Percentiles rank a stretch among this genome's conserved stretches.
Evolutionary conservation across 2,113 vertebrate species (phyloP).

Genomic region (Myxocyprinus asiaticus): DNA sequence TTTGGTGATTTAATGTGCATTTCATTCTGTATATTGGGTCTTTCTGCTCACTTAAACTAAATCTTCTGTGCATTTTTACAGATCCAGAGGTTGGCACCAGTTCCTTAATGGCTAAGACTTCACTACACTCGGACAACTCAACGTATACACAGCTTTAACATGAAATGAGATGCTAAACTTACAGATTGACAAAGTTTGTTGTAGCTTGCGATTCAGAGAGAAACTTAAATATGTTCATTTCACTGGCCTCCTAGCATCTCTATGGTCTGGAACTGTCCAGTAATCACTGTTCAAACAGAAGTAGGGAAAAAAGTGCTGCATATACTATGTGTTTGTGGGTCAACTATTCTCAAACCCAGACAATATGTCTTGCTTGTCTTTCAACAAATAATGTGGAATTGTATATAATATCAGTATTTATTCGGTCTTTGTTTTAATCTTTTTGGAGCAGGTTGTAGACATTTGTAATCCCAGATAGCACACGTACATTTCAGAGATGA

Average conservation of each 20-base stretch:
- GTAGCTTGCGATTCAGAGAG: neutral
- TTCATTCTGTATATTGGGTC: neutral
- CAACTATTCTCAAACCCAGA: too few species aligned
- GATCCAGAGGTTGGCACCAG: slow-evolving; percentile 28
- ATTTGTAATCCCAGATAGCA: too few species aligned
- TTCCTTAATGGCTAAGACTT: slow-evolving; percentile 28
- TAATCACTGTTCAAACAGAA: too few species aligned
- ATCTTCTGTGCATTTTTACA: slow-evolving; percentile 25
- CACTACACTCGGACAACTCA: slow-evolving; percentile 26
- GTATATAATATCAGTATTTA: neutral
- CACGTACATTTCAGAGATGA: too few species aligned
- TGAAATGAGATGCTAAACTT: neutral
- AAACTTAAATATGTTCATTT: neutral
- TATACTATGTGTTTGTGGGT: too few species aligned
- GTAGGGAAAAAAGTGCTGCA: too few species aligned
- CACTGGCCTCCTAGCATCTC: neutral
- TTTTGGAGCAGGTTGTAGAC: neutral
- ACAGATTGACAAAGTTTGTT: neutral
- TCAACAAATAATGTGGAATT: neutral
- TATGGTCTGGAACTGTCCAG: neutral
- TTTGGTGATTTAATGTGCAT: neutral
- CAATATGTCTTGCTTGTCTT: neutral
- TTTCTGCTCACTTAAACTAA: neutral
- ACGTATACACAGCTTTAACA: slow-evolving; percentile 50
- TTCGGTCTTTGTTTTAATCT: neutral